Evolutionary conservation across 2,888 invertebrate genomes (phyloP).

Genomic region (Sesia apiformis): DNA sequence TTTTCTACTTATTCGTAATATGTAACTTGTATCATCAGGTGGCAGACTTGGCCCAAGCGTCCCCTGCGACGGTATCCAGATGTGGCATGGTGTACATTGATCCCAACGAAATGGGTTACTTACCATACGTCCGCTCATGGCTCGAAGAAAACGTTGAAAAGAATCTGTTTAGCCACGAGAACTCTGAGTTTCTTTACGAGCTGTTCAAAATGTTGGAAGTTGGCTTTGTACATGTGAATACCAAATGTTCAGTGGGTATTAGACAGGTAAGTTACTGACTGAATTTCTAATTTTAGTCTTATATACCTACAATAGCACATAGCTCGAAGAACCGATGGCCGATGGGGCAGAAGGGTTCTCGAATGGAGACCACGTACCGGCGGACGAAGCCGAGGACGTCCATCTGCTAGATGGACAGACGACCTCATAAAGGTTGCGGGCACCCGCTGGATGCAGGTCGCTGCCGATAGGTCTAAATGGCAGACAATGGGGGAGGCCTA

Average conservation of each 20-base stretch:
- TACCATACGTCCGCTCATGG: conserved; percentile 89
- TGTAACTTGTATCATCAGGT: conserved; percentile 42
- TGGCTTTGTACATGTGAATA: conserved; percentile 79
- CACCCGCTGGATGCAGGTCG: too few species aligned
- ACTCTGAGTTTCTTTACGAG: conserved; percentile 77
- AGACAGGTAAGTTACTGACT: conserved; percentile 74
- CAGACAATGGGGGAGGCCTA: too few species aligned
- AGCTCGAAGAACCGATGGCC: too few species aligned
- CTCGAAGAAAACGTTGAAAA: conserved; percentile 67
- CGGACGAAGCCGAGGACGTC: too few species aligned
- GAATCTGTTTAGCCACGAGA: conserved; percentile 66
- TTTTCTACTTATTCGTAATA: too few species aligned
- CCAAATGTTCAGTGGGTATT: conserved; percentile 82
- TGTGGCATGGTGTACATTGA: conserved; percentile 95
- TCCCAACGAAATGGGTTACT: conserved; percentile 86
- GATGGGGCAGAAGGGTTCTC: too few species aligned
- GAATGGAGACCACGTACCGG: too few species aligned
- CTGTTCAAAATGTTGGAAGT: conserved; percentile 81
- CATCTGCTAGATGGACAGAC: too few species aligned
- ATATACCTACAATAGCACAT: too few species aligned
- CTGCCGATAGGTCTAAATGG: too few species aligned
- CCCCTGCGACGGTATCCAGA: conserved; percentile 90
- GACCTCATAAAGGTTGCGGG: too few species aligned
- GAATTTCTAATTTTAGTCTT: too few species aligned
- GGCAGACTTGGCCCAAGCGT: conserved; percentile 89